phyloP scores from a whole-genome alignment of 2,113 vertebrate species.

The Heliornis fulica region DNA sequence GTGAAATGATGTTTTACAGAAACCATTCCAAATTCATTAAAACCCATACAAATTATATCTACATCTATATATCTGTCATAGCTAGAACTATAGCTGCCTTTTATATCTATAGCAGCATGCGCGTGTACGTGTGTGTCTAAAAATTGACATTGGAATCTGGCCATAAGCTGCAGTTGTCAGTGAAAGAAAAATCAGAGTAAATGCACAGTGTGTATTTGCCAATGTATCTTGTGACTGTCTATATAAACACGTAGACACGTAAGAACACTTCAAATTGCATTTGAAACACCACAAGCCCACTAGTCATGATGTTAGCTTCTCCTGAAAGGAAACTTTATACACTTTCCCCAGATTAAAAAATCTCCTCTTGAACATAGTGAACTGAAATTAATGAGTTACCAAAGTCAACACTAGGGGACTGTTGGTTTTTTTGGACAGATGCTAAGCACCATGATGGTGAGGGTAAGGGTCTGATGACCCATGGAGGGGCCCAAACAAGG shows the following conservation, averaged over 20 bases:
- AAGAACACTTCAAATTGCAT: background rate
- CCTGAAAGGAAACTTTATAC: background rate
- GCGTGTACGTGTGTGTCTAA: background rate
- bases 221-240: background rate
- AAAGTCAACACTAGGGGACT: background rate
- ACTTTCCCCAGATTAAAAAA: background rate
- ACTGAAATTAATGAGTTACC: background rate
- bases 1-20: background rate
- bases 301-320: background rate
- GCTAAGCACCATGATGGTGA: background rate
- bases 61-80: background rate
- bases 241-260: background rate
- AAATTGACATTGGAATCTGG: background rate
- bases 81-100: too few species aligned
- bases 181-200: background rate
- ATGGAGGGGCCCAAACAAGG: background rate
- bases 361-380: background rate
- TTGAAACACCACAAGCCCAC: background rate
- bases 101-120: too few species aligned
- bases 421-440: background rate
- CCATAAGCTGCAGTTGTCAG: background rate
- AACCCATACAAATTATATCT: background rate
- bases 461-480: background rate
- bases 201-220: background rate
- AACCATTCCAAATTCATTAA: constrained; percentile 16